A percentile compares a stretch with the other conserved stretches of the same genome.
Evolutionary conservation across 1,140 invertebrate species (phyloP).

Genomic region (Galleria mellonella): DNA sequence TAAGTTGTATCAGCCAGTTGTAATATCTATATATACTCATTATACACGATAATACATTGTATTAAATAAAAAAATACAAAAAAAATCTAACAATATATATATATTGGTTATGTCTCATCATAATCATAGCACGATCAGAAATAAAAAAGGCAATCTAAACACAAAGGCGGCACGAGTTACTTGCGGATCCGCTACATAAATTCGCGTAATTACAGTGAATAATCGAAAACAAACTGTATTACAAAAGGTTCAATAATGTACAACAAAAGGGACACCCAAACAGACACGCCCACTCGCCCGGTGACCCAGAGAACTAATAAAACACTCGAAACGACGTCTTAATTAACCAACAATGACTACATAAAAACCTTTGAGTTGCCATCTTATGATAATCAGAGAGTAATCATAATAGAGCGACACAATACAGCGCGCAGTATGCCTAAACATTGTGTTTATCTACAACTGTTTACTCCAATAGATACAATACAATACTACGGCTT

Average conservation of each 20-base stretch:
- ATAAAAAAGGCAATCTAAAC: too few relatives aligned
- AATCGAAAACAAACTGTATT: conserved; percentile 10
- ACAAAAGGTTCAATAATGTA: conserved; percentile 16
- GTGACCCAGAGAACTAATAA: conserved; percentile 54
- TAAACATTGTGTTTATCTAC: conserved; percentile 1
- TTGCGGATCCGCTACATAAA: conserved; percentile 12
- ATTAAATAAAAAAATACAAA: too few relatives aligned
- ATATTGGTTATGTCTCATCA: too few relatives aligned
- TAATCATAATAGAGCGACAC: conserved; percentile 29
- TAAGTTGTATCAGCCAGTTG: too few relatives aligned
- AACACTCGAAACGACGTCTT: conserved; percentile 42
- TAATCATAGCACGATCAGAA: too few relatives aligned
- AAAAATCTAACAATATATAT: too few relatives aligned
- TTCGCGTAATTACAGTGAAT: conserved; percentile 12
- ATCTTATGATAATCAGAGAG: conserved; percentile 45
- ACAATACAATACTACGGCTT: conserved; percentile 44
- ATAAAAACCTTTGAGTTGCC: conserved; percentile 49
- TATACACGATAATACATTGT: too few relatives aligned
- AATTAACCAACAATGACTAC: conserved; percentile 55
- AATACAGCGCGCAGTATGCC: conserved; percentile 6
- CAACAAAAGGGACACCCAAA: conserved; percentile 30
- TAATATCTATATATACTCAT: too few relatives aligned
- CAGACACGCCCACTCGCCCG: conserved; percentile 39
- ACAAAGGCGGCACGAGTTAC: conserved; percentile 1
- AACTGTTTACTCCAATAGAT: conserved; percentile 39